Evolutionary conservation across 2,113 vertebrate genomes (phyloP), one percentile per base, ranked within the genome.

Genomic region (Rhynchopsitta pachyrhyncha): DNA sequence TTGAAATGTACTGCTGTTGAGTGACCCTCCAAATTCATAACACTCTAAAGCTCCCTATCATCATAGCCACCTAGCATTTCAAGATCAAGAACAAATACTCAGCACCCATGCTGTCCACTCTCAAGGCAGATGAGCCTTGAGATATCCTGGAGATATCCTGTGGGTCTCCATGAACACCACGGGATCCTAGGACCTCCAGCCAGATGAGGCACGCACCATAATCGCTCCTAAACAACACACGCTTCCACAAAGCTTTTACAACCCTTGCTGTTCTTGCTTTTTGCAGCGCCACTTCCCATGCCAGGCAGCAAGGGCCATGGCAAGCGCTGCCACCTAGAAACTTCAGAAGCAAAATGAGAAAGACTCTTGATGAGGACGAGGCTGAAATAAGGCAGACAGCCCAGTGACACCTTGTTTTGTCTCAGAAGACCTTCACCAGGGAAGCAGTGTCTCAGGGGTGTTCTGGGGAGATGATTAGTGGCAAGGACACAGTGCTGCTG

Each of bases 341-440:
- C 33, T 68, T 92, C 57, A 84, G 60, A 55, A 59, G 53, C 71
- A 78, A 86, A 86, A 28, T 15, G 1, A 85, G 37, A 75, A 64
- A 63, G 62, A 69, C 24, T 18, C 62, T 73, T 73, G 84, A 95
- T 68, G 42, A 86, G 18, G 17, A 91, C n/a, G 49, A 91, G 57
- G 77, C 23, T 91, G 60, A 95, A 83, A 84, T 49, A 57, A 95
- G 52, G 62, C 69, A 87, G 64, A 89, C 42, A 84, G 28, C 17
- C 19, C 39, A 37, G 39, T 2, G 8, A 59, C 19, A 66, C 41
- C 50, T 90, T 80, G 66, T 76, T 88, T 92, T 59, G 22, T 35
- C 81, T 77, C 14, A 59, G 49, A 80, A 73, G 50, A 89, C 39
- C 44, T 95, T 83, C 74, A 82, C 35, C 35, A 31, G 17, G 46